phyloP scores from a whole-genome alignment of 2,797 vertebrate genomes.

The Sebastes kiyomatsui region DNA sequence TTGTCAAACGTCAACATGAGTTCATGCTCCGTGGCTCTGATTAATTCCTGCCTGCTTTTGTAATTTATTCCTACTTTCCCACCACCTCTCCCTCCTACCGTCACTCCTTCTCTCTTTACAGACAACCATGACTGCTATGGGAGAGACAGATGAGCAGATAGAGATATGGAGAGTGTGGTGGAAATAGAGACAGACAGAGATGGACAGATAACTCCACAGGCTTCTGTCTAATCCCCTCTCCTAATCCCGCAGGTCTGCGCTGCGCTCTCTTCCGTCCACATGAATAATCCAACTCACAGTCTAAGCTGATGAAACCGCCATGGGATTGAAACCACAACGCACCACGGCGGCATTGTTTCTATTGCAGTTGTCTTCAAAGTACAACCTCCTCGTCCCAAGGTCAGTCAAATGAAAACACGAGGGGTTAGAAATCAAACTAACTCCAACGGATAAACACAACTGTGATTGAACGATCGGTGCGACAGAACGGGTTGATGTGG shows the following conservation, averaged over 20 bases:
- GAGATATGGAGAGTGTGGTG: constrained; percentile 16
- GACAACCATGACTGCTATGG: not conserved
- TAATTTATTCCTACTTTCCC: not conserved
- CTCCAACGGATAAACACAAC: not conserved
- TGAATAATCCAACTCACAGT: constrained; percentile 62
- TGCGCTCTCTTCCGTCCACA: constrained; percentile 42
- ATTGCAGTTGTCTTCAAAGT: not conserved
- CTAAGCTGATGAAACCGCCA: constrained; percentile 48
- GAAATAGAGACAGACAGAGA: constrained; percentile 59
- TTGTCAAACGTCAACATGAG: constrained; percentile 4
- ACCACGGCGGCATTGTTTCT: not conserved
- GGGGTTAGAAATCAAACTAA: not conserved
- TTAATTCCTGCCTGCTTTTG: not conserved
- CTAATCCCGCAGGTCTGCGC: constrained; percentile 68
- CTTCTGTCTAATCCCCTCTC: constrained; percentile 67
- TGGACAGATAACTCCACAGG: constrained; percentile 57
- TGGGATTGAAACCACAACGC: constrained; percentile 7
- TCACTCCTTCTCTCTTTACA: not conserved
- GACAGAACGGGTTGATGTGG: not conserved
- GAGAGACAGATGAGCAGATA: constrained; percentile 16
- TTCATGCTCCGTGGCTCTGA: not conserved
- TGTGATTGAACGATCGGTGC: not conserved
- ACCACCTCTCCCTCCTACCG: not conserved
- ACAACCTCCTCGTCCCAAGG: not conserved
- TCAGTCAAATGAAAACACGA: not conserved